Evolutionary conservation across 2,113 vertebrate species (phyloP).

Genomic region (Salvelinus sp.): DNA sequence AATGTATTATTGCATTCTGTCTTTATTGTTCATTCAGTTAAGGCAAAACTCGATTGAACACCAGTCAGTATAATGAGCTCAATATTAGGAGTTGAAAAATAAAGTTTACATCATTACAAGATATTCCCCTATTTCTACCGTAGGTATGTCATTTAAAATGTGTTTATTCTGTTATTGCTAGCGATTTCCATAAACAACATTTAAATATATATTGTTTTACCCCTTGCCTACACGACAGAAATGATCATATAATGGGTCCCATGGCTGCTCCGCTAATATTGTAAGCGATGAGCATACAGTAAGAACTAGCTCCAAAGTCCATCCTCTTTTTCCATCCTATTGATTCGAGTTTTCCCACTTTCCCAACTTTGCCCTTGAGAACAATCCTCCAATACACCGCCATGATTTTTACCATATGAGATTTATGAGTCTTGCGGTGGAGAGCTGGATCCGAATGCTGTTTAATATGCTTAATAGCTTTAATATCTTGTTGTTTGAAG

Average conservation of each 20-base stretch:
- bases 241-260: conserved; percentile 19
- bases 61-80: too few relatives aligned
- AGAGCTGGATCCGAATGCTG: conserved; percentile 34
- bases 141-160: too few relatives aligned
- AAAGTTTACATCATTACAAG: too few relatives aligned
- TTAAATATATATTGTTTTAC: too few relatives aligned
- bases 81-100: too few relatives aligned
- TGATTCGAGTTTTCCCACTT: conserved; percentile 16
- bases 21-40: too few relatives aligned
- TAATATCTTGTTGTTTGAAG: conserved; percentile 66
- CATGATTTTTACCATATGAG: conserved; percentile 35
- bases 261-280: background rate
- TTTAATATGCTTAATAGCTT: conserved; percentile 60
- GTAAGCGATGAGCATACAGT: conserved; percentile 11
- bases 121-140: too few relatives aligned
- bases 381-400: conserved; percentile 29
- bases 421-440: conserved; percentile 43
- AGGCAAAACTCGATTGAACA: too few relatives aligned
- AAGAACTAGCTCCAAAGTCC: background rate
- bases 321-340: conserved; percentile 1
- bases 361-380: conserved; percentile 45
- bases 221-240: background rate
- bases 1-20: too few relatives aligned
- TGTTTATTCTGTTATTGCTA: too few relatives aligned
- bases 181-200: too few relatives aligned